These are phyloP conservation scores for Araneus ventricosus DNA, from an alignment of 1,140 invertebrate species.

Conservation along the genomic window DNA sequence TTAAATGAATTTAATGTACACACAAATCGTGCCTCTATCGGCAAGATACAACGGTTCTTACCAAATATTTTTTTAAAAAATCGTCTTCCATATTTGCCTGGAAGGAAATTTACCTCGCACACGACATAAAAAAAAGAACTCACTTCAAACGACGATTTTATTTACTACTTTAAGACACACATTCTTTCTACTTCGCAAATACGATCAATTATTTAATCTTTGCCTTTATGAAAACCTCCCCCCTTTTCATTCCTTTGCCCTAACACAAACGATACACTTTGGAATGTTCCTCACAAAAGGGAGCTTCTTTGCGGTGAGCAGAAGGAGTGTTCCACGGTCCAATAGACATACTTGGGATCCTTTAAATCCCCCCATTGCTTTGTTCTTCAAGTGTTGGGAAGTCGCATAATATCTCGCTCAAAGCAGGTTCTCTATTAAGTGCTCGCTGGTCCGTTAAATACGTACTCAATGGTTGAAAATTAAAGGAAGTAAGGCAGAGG, in stretches of 20 bases:
- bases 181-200: not conserved
- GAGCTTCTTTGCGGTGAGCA: conserved; percentile 22
- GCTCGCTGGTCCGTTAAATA: conserved; percentile 45
- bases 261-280: not conserved
- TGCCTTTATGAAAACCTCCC: not conserved
- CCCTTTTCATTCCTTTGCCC: not conserved
- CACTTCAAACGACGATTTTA: conserved; percentile 1
- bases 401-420: not conserved
- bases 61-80: not conserved
- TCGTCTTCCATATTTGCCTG: not conserved
- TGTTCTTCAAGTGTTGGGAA: conserved; percentile 38
- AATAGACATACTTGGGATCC: not conserved
- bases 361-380: conserved; percentile 10
- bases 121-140: not conserved
- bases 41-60: not conserved
- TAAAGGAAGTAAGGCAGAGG: conserved; percentile 9
- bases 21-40: not conserved
- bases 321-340: not conserved
- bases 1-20: not conserved
- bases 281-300: conserved; percentile 10
- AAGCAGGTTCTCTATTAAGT: conserved; percentile 59
- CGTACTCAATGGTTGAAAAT: conserved; percentile 36
- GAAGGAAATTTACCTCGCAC: not conserved
- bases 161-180: conserved; percentile 17
- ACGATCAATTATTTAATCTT: conserved; percentile 58